Percentiles rank a stretch among this genome's conserved stretches.
Evolutionary conservation across 2,888 invertebrate species (phyloP).

Genomic region (Xestoiulus laeticollis): DNA sequence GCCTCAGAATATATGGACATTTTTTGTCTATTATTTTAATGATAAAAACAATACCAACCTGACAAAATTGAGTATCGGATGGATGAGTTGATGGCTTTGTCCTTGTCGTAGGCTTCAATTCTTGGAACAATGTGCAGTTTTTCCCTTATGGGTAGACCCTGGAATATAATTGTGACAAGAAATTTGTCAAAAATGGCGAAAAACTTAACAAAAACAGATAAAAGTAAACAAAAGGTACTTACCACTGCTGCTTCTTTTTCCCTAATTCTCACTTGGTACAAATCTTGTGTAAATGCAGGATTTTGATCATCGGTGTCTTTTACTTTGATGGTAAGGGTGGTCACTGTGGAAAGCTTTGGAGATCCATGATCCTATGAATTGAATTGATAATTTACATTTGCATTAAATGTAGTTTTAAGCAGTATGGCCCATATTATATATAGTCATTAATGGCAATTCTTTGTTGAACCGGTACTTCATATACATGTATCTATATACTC

Average conservation of each 20-base stretch:
- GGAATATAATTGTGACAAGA: conserved; percentile 55
- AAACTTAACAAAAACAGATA: no score
- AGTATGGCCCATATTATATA: neutral
- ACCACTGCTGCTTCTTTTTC: conserved; percentile 84
- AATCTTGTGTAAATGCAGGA: conserved; percentile 81
- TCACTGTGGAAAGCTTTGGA: conserved; percentile 77
- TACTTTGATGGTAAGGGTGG: conserved; percentile 76
- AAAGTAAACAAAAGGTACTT: conserved; percentile 63
- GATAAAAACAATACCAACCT: conserved; percentile 62
- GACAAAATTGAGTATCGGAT: conserved; percentile 81
- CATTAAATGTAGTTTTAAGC: no score
- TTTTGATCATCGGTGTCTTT: conserved; percentile 81
- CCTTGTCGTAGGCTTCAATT: conserved; percentile 82
- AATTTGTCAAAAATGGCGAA: neutral
- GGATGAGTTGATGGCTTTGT: conserved; percentile 76
- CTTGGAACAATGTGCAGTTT: conserved; percentile 76
- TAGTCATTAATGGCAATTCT: no score
- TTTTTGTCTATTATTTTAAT: no score
- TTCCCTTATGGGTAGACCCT: conserved; percentile 78
- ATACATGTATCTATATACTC: no score
- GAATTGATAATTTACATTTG: neutral
- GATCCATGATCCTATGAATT: conserved; percentile 79
- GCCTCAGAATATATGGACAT: no score
- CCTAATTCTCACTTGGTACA: conserved; percentile 81
- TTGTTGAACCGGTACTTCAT: no score